phyloP scores from a whole-genome alignment of 53 echinoderm and acorn worm genomes.

The Patiria pectinifera region DNA sequence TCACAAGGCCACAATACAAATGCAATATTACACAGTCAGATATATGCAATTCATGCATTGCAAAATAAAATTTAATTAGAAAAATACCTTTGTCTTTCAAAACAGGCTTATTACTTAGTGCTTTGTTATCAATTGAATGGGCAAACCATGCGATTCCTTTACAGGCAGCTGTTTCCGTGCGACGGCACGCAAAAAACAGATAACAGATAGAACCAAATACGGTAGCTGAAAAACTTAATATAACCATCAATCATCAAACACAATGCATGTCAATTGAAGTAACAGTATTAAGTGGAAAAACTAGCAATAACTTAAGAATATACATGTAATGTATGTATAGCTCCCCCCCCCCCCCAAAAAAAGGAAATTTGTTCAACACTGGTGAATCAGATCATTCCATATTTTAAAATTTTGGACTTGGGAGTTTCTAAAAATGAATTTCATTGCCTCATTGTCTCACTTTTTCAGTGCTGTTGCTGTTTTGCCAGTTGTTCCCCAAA shows the following conservation, averaged over 20 bases:
- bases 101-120: not conserved
- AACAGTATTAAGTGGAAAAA: no score
- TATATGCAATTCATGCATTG: conserved; percentile 4
- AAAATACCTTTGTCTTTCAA: not conserved
- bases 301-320: no score
- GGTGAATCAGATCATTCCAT: no score
- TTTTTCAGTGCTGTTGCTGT: no score
- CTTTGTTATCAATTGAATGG: not conserved
- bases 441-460: no score
- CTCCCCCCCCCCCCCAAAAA: no score
- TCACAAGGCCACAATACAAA: conserved; percentile 22
- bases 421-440: no score
- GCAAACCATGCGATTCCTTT: not conserved
- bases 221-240: not conserved
- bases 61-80: not conserved
- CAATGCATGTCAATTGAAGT: no score
- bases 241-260: not conserved
- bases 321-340: no score
- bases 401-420: no score
- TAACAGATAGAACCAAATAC: not conserved
- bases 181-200: not conserved
- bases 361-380: no score
- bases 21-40: not conserved
- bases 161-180: not conserved
- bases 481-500: no score